phyloP scores from a whole-genome alignment of 2,888 invertebrate genomes.

The Euphydryas editha region DNA sequence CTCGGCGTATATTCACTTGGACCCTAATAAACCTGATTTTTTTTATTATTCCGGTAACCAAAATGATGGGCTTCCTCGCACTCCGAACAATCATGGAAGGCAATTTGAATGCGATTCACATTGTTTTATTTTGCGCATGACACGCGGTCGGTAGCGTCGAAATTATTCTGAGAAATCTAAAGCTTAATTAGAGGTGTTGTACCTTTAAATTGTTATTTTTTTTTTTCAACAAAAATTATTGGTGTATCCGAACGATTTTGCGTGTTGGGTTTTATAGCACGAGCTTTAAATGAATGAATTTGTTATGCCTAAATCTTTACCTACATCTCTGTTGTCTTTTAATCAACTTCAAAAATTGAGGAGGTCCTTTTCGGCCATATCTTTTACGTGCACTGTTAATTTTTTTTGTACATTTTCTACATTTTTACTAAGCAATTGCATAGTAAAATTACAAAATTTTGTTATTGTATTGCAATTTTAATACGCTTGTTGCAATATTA shows the following conservation, averaged over 20 bases:
- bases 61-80: conserved; percentile 67
- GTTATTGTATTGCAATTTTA: too few relatives aligned
- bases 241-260: conserved; percentile 30
- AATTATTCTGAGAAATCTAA: conserved; percentile 56
- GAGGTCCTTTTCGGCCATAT: too few relatives aligned
- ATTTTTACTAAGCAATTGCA: too few relatives aligned
- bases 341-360: too few relatives aligned
- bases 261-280: conserved; percentile 43
- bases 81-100: conserved; percentile 57
- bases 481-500: too few relatives aligned
- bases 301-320: conserved; percentile 35
- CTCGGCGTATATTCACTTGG: conserved; percentile 54
- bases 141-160: conserved; percentile 52
- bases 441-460: too few relatives aligned
- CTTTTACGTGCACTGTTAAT: too few relatives aligned
- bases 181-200: conserved; percentile 49
- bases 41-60: conserved; percentile 57
- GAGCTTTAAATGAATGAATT: conserved; percentile 44
- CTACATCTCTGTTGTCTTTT: too few relatives aligned
- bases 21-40: conserved; percentile 58
- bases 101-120: conserved; percentile 63
- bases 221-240: conserved; percentile 23
- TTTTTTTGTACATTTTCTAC: too few relatives aligned
- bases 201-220: conserved; percentile 39
- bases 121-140: conserved; percentile 55